Percentiles rank a stretch among this genome's conserved stretches.
Evolutionary conservation across 2,113 vertebrate genomes (phyloP).

Genomic region (Esox niger): DNA sequence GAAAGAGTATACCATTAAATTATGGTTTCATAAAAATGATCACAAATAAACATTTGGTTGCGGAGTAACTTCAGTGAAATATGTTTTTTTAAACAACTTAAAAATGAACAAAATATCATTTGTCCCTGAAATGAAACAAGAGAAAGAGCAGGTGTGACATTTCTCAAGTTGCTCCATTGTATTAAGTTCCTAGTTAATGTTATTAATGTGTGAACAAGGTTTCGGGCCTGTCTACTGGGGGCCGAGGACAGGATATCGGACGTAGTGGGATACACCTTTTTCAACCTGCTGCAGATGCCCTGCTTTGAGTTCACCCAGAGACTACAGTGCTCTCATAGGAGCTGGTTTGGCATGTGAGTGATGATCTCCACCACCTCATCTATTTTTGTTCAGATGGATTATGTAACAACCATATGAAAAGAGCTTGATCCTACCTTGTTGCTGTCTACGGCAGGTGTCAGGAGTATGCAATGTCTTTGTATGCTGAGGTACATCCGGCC

Average conservation of each 20-base stretch:
- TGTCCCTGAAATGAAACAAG: too few species aligned
- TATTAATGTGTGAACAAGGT: constrained; percentile 63
- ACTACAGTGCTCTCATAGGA: constrained; percentile 68
- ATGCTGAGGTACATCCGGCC: constrained; percentile 59
- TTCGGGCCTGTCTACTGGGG: constrained; percentile 76
- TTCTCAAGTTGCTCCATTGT: too few species aligned
- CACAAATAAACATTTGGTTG: too few species aligned
- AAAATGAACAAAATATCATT: too few species aligned
- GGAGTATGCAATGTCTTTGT: constrained; percentile 48
- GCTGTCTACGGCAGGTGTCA: constrained; percentile 63
- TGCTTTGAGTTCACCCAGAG: constrained; percentile 80
- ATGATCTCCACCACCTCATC: background rate
- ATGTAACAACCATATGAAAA: background rate
- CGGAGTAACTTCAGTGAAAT: too few species aligned
- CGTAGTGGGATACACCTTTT: constrained; percentile 83
- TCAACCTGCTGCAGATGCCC: constrained; percentile 79
- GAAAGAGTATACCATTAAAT: too few species aligned
- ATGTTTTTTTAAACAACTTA: too few species aligned
- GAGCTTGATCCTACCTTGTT: background rate
- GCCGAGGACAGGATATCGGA: constrained; percentile 79
- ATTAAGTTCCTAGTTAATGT: background rate
- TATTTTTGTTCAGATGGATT: background rate
- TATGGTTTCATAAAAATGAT: too few species aligned
- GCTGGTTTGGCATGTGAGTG: constrained; percentile 73
- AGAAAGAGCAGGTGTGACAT: too few species aligned